phyloP scores from a whole-genome alignment of 1,140 invertebrate species.

The Hetaerina americana region DNA sequence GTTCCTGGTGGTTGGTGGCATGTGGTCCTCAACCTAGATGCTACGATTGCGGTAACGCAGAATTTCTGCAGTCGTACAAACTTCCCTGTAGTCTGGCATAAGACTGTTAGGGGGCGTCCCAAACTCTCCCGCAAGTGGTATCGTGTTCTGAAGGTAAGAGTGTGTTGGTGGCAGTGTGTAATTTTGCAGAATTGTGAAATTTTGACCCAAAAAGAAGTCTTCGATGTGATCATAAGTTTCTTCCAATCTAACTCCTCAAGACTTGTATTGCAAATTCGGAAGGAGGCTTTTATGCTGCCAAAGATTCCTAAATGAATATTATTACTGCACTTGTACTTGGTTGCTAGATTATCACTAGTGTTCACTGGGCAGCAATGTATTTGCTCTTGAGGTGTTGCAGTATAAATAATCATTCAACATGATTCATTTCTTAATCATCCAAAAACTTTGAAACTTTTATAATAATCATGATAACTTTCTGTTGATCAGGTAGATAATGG shows the following conservation, averaged over 20 bases:
- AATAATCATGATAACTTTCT: no score
- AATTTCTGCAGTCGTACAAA: conserved; percentile 95
- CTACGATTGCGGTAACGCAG: conserved; percentile 94
- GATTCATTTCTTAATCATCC: no score
- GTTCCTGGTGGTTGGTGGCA: conserved; percentile 99
- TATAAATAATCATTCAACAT: no score
- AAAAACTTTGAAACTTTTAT: no score
- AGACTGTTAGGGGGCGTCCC: conserved; percentile 87
- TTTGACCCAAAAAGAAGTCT: background rate
- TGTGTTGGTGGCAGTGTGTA: no score
- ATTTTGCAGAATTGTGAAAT: background rate
- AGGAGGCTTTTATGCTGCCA: background rate
- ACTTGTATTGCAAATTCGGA: background rate
- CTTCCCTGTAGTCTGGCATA: conserved; percentile 96
- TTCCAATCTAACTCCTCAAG: background rate
- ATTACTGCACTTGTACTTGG: conserved; percentile 8
- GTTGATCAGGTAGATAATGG: no score
- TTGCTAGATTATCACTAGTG: no score
- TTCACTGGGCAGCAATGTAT: no score
- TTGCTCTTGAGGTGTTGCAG: no score
- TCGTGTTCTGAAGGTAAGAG: conserved; percentile 45
- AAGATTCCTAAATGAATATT: conserved; percentile 5
- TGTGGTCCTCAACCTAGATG: conserved; percentile 92
- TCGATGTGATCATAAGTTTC: background rate
- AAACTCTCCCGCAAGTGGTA: conserved; percentile 86